Evolutionary conservation across 2,888 invertebrate species (phyloP).

Genomic region (Leucania comma): DNA sequence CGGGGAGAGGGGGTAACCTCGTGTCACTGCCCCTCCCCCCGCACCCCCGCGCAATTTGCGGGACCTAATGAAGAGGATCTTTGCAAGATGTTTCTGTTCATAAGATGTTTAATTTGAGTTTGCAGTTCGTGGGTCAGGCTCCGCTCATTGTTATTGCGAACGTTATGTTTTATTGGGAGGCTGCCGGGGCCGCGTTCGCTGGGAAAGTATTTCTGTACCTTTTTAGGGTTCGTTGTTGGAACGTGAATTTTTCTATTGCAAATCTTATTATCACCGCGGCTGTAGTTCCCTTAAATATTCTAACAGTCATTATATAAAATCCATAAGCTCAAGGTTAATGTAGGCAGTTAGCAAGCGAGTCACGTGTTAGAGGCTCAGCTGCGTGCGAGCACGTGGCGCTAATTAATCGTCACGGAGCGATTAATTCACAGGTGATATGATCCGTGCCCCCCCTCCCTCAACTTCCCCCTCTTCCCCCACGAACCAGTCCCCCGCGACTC

Average conservation of each 20-base stretch:
- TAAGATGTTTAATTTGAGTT: conserved; percentile 90
- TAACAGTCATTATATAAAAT: conserved; percentile 27
- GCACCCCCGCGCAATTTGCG: conserved; percentile 82
- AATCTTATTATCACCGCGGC: background rate
- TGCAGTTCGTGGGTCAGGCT: conserved; percentile 87
- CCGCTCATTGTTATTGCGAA: conserved; percentile 86
- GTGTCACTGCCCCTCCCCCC: conserved; percentile 84
- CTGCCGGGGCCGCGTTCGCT: conserved; percentile 46
- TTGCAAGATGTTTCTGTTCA: conserved; percentile 90
- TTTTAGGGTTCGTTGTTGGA: conserved; percentile 32
- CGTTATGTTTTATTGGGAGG: conserved; percentile 77
- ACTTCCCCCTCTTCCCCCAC: conserved; percentile 34
- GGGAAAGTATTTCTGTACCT: conserved; percentile 43
- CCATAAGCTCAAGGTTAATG: conserved; percentile 57
- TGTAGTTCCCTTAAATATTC: conserved; percentile 18
- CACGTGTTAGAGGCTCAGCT: conserved; percentile 71
- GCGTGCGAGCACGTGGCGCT: conserved; percentile 81
- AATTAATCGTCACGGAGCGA: conserved; percentile 88
- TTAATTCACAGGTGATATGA: conserved; percentile 89
- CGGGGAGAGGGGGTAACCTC: conserved; percentile 65
- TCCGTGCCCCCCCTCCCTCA: conserved; percentile 70
- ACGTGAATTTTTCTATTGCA: background rate
- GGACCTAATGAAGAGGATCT: conserved; percentile 90
- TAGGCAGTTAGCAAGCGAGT: conserved; percentile 56
- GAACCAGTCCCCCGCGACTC: conserved; percentile 61